phyloP scores from a whole-genome alignment of 1,140 invertebrate genomes.

The Tetraneura akinire region DNA sequence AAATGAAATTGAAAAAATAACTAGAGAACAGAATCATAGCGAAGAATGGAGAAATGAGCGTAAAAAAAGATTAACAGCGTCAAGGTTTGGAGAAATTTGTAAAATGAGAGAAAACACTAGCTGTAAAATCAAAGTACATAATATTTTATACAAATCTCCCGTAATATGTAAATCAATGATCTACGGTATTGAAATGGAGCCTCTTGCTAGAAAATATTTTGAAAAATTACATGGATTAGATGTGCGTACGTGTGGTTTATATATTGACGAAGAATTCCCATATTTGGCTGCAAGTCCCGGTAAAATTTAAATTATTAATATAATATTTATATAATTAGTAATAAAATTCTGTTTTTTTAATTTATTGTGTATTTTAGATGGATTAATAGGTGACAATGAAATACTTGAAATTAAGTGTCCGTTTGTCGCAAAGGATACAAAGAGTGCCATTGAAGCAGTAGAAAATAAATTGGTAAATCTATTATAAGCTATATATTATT shows the following conservation, averaged over 20 bases:
- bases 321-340: too few relatives aligned
- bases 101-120: slow-evolving; percentile 20
- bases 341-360: too few relatives aligned
- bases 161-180: background rate
- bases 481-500: too few relatives aligned
- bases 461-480: slow-evolving; percentile 8
- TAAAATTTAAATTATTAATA: background rate
- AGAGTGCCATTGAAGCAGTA: background rate
- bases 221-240: background rate
- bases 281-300: slow-evolving; percentile 21
- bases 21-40: background rate
- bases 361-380: slow-evolving; percentile 23
- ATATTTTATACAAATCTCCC: background rate
- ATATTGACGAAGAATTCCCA: slow-evolving; percentile 1
- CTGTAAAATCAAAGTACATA: slow-evolving; percentile 1
- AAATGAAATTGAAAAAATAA: background rate
- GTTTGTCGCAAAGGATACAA: background rate
- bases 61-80: slow-evolving; percentile 12
- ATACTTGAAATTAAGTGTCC: slow-evolving; percentile 8
- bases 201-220: background rate
- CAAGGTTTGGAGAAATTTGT: slow-evolving; percentile 19
- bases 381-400: background rate
- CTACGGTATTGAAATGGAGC: slow-evolving; percentile 13
- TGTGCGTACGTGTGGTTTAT: background rate
- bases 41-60: background rate